Conservation (phyloP, 2,113 vertebrate genomes). For the Onychorhynchus coronatus region DNA sequence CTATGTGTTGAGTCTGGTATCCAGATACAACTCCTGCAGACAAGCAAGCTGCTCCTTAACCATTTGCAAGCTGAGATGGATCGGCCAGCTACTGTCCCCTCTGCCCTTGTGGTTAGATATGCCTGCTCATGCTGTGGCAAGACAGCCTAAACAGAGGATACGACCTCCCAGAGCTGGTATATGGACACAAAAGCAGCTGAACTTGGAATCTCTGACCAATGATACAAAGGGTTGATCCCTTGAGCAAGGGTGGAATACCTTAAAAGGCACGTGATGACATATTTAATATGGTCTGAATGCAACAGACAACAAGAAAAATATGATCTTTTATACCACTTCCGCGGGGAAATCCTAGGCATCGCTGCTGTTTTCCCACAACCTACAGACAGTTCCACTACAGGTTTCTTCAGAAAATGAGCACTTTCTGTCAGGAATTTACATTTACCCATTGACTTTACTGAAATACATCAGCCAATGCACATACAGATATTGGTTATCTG, state of each 20-base stretch:
- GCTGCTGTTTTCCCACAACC: not conserved
- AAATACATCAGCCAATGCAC: not conserved
- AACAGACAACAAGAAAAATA: not conserved
- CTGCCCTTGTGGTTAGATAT: not conserved
- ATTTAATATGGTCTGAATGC: not conserved
- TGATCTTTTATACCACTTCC: not conserved
- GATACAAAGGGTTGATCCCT: not conserved
- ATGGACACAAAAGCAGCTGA: not conserved
- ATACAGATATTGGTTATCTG: not conserved
- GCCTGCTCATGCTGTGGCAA: not conserved
- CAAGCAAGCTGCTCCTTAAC: not conserved
- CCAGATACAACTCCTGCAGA: not conserved
- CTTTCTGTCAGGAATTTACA: not conserved
- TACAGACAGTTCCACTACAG: not conserved
- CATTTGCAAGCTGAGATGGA: not conserved
- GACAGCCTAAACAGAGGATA: not conserved
- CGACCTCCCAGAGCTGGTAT: not conserved
- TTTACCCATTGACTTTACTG: not conserved
- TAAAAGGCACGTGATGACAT: not conserved
- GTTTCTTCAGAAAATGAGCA: not conserved
- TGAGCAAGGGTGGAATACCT: not conserved
- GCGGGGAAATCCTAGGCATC: not conserved
- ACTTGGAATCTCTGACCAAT: not conserved
- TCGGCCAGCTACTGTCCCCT: not conserved
- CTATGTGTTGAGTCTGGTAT: not conserved